These are phyloP conservation scores for Philereme vetulata DNA, from an alignment of 2,888 invertebrate genomes.

Conservation along the genomic window DNA sequence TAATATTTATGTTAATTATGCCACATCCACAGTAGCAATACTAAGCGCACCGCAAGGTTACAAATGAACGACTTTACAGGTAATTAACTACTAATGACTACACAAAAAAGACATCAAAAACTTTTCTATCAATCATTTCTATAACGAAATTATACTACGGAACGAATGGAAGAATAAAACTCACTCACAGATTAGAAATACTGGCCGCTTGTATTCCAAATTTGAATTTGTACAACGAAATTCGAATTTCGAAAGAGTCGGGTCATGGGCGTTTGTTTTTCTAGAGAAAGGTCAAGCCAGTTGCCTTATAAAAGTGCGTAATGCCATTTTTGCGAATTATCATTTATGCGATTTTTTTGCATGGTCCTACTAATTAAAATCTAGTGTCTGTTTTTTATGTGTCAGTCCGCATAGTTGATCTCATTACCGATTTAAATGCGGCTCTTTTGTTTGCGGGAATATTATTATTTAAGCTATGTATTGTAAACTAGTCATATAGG, in stretches of 20 bases:
- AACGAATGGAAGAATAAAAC: conserved; percentile 43
- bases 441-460: too few species aligned
- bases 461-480: too few species aligned
- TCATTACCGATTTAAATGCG: too few species aligned
- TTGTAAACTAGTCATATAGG: too few species aligned
- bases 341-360: not conserved
- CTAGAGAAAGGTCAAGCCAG: conserved; percentile 29
- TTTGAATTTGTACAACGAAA: conserved; percentile 48
- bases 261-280: conserved; percentile 59
- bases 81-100: conserved; percentile 79
- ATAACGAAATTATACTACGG: conserved; percentile 63
- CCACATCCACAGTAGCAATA: conserved; percentile 46
- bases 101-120: conserved; percentile 75
- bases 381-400: too few species aligned
- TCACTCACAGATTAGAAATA: not conserved
- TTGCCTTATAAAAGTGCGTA: conserved; percentile 20
- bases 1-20: conserved; percentile 29
- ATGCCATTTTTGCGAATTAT: conserved; percentile 13
- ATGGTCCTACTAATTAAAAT: not conserved
- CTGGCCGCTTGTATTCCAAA: conserved; percentile 27
- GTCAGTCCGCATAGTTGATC: too few species aligned
- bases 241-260: conserved; percentile 64
- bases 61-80: conserved; percentile 77
- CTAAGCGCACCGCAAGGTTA: conserved; percentile 52
- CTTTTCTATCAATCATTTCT: conserved; percentile 75